Base-by-base conservation (phyloP, 2,888 invertebrate genomes). In the Heliconius charithonia region DNA sequence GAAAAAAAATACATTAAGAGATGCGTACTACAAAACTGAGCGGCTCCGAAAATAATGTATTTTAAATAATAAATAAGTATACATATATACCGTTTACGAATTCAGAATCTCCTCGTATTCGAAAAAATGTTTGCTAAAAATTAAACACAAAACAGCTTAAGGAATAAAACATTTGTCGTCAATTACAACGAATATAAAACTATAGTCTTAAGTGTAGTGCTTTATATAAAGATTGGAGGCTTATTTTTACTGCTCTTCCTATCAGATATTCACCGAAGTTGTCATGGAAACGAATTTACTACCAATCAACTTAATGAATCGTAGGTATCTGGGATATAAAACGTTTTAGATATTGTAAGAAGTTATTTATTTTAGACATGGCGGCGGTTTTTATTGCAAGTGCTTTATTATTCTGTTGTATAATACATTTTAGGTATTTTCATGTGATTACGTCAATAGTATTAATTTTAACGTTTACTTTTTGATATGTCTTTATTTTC, bases 271-370 rank as follows among this genome's bases (percentile, higher is more conserved):
- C 74, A 63, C 65, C 45, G 41, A 37, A 45, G 74, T 75, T 63
- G 69, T 78, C 70, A 56, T 75, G 45, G 45, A 63, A 69, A 62
- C 67, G 51, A 75, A 78, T 70, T 78, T 75, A 78, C 37, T 78
- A 32, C 70, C 78, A 71, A 78, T 78, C 75, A 78, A 78, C 69
- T 71, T 78, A 78, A 78, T 63, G 70, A 78, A 59, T 75, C 70
- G 75, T 45, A 69, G 65, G 70, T 71, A 79, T 66, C 75, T 37
- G 74, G 63, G 41, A 73, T 27, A 74, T 65, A 74, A 74, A 41
- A 74, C 63, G 62, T 63, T 45, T 72, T 19, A 32, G 29, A 32
- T 59, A 72, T 59, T 51, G 22, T 32, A 59, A n/a, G 32, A 74
- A 37, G 27, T 9, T 25, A 37, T 37, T 0, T 37, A 63, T 66